Conservation (phyloP, 2,888 invertebrate genomes). For the Thumatha senex region DNA sequence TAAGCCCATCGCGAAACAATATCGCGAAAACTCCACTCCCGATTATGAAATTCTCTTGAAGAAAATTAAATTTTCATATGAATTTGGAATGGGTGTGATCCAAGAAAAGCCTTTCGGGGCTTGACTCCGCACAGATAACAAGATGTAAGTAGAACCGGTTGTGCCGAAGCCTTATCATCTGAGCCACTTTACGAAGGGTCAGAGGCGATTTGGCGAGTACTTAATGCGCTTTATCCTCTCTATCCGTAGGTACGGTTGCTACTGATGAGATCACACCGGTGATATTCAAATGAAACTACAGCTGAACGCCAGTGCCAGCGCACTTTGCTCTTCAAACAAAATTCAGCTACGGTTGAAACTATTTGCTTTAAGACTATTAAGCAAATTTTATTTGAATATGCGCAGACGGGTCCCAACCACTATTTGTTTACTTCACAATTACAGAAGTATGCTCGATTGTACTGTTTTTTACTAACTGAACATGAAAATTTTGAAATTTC, state of each 20-base stretch:
- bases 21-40: constrained; percentile 67
- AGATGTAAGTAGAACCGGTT: constrained; percentile 68
- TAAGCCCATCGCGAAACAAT: constrained; percentile 73
- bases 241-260: constrained; percentile 14
- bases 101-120: constrained; percentile 69
- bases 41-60: constrained; percentile 73
- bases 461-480: no score
- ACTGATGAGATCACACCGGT: constrained; percentile 59
- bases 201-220: constrained; percentile 67
- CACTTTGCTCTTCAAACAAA: constrained; percentile 61
- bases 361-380: constrained; percentile 54
- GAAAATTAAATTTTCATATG: constrained; percentile 81
- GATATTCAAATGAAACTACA: constrained; percentile 72
- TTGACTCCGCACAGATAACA: constrained; percentile 68
- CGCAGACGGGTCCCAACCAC: constrained; percentile 39
- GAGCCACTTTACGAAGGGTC: constrained; percentile 68
- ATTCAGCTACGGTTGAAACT: constrained; percentile 53
- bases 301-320: constrained; percentile 39
- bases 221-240: constrained; percentile 65
- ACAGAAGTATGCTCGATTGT: no score
- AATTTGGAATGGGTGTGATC: constrained; percentile 68
- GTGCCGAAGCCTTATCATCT: constrained; percentile 64
- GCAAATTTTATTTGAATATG: constrained; percentile 63
- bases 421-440: constrained; percentile 22
- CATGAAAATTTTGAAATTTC: constrained; percentile 30